Percentiles rank a stretch among this genome's conserved stretches.
Conservation (phyloP, 2,797 vertebrate species). For the Urosaurus nigricauda region DNA sequence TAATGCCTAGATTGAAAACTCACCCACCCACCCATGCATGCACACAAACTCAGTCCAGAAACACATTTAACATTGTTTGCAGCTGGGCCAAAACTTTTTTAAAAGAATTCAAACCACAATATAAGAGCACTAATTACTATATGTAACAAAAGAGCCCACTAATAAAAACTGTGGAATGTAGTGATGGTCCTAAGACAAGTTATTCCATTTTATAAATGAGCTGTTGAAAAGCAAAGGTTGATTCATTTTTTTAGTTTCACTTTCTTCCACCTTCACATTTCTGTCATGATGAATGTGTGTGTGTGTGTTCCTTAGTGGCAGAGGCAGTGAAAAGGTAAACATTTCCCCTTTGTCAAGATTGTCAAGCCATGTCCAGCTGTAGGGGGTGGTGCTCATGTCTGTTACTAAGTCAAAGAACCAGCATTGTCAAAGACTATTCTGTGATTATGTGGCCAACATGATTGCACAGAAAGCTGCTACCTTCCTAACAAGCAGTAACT, state of each 20-base stretch:
- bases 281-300: background rate
- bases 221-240: background rate
- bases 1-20: background rate
- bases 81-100: background rate
- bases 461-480: too few species aligned
- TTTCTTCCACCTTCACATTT: background rate
- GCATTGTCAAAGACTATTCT: too few species aligned
- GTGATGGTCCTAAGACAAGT: background rate
- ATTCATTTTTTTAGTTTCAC: background rate
- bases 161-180: background rate
- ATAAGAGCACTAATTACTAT: background rate
- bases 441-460: too few species aligned
- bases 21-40: too few species aligned
- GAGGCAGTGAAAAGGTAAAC: too few species aligned
- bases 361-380: too few species aligned
- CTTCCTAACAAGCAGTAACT: too few species aligned
- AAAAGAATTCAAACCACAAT: background rate
- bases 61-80: background rate
- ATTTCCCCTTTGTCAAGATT: too few species aligned
- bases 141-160: background rate
- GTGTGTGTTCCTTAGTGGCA: too few species aligned
- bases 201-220: background rate
- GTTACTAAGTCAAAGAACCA: too few species aligned
- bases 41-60: background rate
- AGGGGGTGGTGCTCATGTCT: too few species aligned